These are phyloP conservation scores for Chloroclystis v-ata DNA, from an alignment of 2,888 invertebrate genomes.

Conservation along the genomic window DNA sequence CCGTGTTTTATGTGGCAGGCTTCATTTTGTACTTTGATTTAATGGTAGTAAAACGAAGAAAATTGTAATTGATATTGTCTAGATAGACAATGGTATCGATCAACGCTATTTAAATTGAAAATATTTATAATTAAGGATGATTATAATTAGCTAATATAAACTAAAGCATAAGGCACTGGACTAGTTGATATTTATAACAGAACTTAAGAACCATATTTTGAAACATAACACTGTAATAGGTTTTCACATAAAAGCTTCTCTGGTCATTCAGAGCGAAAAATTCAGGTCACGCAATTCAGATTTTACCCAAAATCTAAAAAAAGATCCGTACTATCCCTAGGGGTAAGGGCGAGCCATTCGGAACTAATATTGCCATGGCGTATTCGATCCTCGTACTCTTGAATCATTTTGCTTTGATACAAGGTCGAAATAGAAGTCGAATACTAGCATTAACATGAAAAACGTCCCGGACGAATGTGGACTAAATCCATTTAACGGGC, in stretches of 20 bases:
- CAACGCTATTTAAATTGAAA: neutral
- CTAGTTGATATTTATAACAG: too few relatives aligned
- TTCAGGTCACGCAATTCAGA: conserved; percentile 2
- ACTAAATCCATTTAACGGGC: too few relatives aligned
- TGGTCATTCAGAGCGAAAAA: neutral
- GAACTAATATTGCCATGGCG: conserved; percentile 1
- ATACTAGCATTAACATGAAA: too few relatives aligned
- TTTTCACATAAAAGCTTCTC: neutral
- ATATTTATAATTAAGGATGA: too few relatives aligned
- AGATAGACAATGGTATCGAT: neutral
- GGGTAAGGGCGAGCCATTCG: neutral
- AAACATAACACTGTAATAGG: neutral
- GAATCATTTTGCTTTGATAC: neutral
- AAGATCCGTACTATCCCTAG: conserved; percentile 1
- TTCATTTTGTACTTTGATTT: neutral
- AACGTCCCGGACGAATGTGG: too few relatives aligned
- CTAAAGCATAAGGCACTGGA: too few relatives aligned
- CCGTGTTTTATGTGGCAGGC: conserved; percentile 4
- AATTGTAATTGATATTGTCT: neutral
- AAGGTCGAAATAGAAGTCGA: neutral
- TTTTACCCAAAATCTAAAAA: conserved; percentile 1
- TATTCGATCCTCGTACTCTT: neutral
- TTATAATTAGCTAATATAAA: too few relatives aligned
- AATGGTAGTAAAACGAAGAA: neutral
- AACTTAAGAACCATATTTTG: too few relatives aligned